Conservation (phyloP, 2,888 invertebrate species). For the Dyspetes luteomarginatus region DNA sequence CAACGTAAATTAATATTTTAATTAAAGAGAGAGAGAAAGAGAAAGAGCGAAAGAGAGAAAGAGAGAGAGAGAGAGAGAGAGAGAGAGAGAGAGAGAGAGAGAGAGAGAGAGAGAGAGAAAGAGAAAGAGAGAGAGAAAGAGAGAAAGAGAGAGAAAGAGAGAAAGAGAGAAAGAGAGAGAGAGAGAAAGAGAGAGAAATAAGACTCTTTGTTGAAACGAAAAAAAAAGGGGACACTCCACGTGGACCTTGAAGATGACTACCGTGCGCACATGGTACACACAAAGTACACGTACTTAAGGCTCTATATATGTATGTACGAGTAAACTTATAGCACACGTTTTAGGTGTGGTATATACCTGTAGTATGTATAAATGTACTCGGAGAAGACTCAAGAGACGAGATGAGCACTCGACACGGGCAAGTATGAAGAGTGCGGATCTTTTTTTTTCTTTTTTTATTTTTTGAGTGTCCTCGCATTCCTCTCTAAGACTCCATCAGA, state of each 20-base stretch:
- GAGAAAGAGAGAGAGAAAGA: too few relatives aligned
- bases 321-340: constrained; percentile 3
- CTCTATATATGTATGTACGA: neutral
- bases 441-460: too few relatives aligned
- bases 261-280: constrained; percentile 49
- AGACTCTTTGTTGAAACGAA: constrained; percentile 25
- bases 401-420: constrained; percentile 39
- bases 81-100: too few relatives aligned
- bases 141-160: too few relatives aligned
- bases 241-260: constrained; percentile 56
- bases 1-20: too few relatives aligned
- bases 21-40: neutral
- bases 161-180: too few relatives aligned
- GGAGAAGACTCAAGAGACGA: constrained; percentile 33
- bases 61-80: too few relatives aligned
- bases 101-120: too few relatives aligned
- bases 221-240: constrained; percentile 44
- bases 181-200: neutral
- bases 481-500: neutral
- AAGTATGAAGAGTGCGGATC: neutral
- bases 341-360: constrained; percentile 7
- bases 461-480: constrained; percentile 1
- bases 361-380: constrained; percentile 19
- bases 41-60: too few relatives aligned
- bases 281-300: constrained; percentile 9